Base-by-base conservation (phyloP, 2,888 invertebrate species). In the Craniophora ligustri region DNA sequence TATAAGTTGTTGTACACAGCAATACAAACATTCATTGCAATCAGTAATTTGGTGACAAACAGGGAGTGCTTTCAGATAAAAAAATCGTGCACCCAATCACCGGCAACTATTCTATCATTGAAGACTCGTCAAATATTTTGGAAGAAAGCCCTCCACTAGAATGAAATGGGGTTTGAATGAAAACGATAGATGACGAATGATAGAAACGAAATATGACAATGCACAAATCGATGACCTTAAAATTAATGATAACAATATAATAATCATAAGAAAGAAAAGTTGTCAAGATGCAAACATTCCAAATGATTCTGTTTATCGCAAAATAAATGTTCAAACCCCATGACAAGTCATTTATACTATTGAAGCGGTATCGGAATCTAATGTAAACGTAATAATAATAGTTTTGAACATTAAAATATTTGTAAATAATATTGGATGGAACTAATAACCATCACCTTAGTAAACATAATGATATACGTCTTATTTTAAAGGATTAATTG, bases 201-300 rank as follows among this genome's bases (percentile, higher is more conserved):
- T 65, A 76, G 72, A 63, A 75, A 85, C 79, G 79, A 81, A 80
- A 81, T 61, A 78, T 73, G 79, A 86, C 84, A 85, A 89, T 88
- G 88, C 88, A 87, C 83, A 86, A 84, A 78, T 72, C 53, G 68
- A 71, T 77, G 81, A 78, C 78, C 84, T 84, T 87, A 88, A 72
- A 81, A 75, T 79, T 79, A 84, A 81, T 54, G 69, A 79, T 80
- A 80, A 83, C 77, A 72, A 78, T 66, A 66, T 69, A 59, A 59
- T 61, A 70, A 77, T 75, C 57, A 57, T 77, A 81, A 79, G 79
- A 88, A 90, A 92, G 85, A 89, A 89, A 91, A 93, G 92, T 92
- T 92, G 93, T 93, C 93, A 93, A 93, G 93, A 93, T 93, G 93
- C 93, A 92, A 89, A 92, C 92, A 92, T 92, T 92, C 92, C 89